These are phyloP conservation scores for Mimumesa dahlbomi DNA, from an alignment of 2,888 invertebrate species.

Conservation along the genomic window DNA sequence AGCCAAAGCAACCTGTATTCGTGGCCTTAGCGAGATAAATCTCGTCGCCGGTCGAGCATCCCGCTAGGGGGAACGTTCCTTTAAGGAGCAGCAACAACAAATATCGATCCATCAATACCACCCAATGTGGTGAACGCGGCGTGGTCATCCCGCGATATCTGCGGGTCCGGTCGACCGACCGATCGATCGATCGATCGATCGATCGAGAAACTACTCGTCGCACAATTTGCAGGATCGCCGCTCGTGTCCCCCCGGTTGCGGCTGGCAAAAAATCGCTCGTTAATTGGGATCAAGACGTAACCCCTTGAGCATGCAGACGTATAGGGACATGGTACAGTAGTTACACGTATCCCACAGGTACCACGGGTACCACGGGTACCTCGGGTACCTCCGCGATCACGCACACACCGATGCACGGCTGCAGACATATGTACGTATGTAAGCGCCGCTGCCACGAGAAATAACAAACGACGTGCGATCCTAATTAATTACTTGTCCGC, in stretches of 20 bases:
- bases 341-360: constrained; percentile 66
- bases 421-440: constrained; percentile 38
- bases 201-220: constrained; percentile 16
- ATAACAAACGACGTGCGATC: constrained; percentile 75
- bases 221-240: constrained; percentile 62
- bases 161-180: constrained; percentile 16
- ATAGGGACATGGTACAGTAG: constrained; percentile 64
- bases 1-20: neutral
- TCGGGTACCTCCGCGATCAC: constrained; percentile 46
- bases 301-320: constrained; percentile 61
- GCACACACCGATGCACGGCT: constrained; percentile 25
- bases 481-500: constrained; percentile 75
- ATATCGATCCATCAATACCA: constrained; percentile 52
- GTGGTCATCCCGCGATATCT: constrained; percentile 22
- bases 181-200: constrained; percentile 37
- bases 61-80: constrained; percentile 35
- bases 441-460: constrained; percentile 61
- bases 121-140: constrained; percentile 33
- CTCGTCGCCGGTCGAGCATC: constrained; percentile 18
- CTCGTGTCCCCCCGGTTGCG: constrained; percentile 34
- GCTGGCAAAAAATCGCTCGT: constrained; percentile 62
- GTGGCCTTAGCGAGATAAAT: constrained; percentile 29
- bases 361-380: constrained; percentile 15
- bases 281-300: constrained; percentile 74
- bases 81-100: constrained; percentile 26